phyloP scores from a whole-genome alignment of 2,888 invertebrate species.

The Orthosia gracilis region DNA sequence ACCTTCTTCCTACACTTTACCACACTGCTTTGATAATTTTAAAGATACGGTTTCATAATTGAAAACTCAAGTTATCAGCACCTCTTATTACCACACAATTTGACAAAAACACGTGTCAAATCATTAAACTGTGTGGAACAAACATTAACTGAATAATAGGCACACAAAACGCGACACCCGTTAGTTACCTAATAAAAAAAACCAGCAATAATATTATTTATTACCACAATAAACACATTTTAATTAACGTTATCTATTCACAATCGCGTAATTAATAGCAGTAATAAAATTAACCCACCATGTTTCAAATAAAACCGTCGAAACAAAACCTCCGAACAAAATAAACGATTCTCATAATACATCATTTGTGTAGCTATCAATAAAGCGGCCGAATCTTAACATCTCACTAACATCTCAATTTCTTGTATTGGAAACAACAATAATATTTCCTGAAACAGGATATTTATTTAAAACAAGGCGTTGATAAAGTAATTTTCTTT shows the following conservation, averaged over 20 bases:
- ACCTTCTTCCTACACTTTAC: no score
- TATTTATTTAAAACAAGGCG: slow-evolving; percentile 91
- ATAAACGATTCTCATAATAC: slow-evolving; percentile 86
- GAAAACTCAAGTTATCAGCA: neutral
- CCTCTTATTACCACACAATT: slow-evolving; percentile 35
- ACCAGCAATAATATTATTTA: slow-evolving; percentile 65
- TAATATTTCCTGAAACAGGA: slow-evolving; percentile 91
- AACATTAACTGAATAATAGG: slow-evolving; percentile 61
- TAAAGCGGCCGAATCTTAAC: slow-evolving; percentile 88
- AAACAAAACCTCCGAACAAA: slow-evolving; percentile 77
- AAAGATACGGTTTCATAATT: neutral
- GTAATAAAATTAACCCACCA: slow-evolving; percentile 77
- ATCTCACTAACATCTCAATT: slow-evolving; percentile 90
- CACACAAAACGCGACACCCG: slow-evolving; percentile 59
- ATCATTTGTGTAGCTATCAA: slow-evolving; percentile 90
- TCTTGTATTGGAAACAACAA: slow-evolving; percentile 90
- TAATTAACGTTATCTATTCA: slow-evolving; percentile 75
- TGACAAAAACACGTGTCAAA: slow-evolving; percentile 57
- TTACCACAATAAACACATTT: slow-evolving; percentile 72
- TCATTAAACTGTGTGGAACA: slow-evolving; percentile 45
- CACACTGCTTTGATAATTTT: neutral
- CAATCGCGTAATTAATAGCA: slow-evolving; percentile 76
- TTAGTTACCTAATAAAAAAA: slow-evolving; percentile 66
- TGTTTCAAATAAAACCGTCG: slow-evolving; percentile 73
- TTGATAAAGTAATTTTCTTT: slow-evolving; percentile 92